A percentile compares a stretch with the other conserved stretches of the same genome.
Conservation (phyloP, 23 tunicate species). For the Ciona savignyi region DNA sequence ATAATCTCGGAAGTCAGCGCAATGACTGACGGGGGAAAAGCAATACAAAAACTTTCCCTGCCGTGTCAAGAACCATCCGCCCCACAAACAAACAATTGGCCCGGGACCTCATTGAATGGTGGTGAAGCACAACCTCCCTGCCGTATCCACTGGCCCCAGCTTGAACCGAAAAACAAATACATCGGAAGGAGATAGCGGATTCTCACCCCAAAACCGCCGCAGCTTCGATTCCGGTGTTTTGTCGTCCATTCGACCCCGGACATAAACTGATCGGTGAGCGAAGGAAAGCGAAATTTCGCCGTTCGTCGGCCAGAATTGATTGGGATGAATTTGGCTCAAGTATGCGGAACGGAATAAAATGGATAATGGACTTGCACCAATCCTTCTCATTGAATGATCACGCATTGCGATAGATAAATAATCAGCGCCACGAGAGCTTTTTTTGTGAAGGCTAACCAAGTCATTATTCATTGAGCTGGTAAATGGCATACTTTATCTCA, state of each 20-base stretch:
- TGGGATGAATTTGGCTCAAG: neutral
- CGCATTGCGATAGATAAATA: too few relatives aligned
- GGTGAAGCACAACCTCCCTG: neutral
- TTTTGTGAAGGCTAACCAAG: too few relatives aligned
- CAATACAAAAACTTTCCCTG: neutral
- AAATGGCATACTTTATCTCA: too few relatives aligned
- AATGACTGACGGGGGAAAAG: neutral
- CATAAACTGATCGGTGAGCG: neutral
- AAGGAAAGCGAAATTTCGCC: neutral
- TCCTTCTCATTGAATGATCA: too few relatives aligned
- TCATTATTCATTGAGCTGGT: too few relatives aligned
- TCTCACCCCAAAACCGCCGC: neutral
- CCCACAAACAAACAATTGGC: neutral
- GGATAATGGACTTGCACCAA: neutral
- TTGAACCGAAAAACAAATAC: neutral
- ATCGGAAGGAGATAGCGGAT: neutral
- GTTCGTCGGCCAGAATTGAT: neutral
- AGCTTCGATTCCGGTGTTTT: neutral
- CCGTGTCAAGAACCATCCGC: neutral
- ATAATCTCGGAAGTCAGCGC: neutral
- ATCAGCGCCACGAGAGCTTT: too few relatives aligned
- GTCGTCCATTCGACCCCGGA: constrained; percentile 3
- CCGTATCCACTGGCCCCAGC: neutral
- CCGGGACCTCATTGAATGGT: neutral
- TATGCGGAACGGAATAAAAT: neutral